These are phyloP conservation scores for Archips crataeganus DNA, from an alignment of 2,888 invertebrate genomes.

Conservation along the genomic window DNA sequence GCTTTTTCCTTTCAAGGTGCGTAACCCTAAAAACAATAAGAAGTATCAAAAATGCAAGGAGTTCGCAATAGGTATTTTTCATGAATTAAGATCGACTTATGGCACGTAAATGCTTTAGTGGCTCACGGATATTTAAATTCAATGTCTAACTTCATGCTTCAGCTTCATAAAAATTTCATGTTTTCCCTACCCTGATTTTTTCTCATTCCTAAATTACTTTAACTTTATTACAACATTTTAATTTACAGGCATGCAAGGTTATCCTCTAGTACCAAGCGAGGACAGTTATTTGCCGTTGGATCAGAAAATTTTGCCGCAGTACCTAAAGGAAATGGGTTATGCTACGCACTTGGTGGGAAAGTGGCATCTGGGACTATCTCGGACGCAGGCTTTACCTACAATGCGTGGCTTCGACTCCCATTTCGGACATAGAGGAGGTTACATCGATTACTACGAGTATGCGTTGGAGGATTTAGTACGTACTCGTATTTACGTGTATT, in stretches of 20 bases:
- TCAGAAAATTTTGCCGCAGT: constrained; percentile 85
- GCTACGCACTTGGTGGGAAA: constrained; percentile 92
- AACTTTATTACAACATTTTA: constrained; percentile 30
- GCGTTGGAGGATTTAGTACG: constrained; percentile 66
- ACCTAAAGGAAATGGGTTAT: constrained; percentile 89
- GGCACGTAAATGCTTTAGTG: neutral
- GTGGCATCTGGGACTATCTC: constrained; percentile 89
- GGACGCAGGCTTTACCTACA: constrained; percentile 87
- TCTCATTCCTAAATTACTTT: constrained; percentile 15
- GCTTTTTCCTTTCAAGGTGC: no score
- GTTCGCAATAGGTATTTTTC: neutral
- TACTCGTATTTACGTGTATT: constrained; percentile 46
- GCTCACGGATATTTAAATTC: neutral
- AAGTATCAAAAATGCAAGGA: no score
- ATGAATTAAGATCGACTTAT: constrained; percentile 1
- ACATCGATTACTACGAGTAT: constrained; percentile 91
- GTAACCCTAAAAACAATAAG: no score
- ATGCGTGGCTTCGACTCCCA: constrained; percentile 93
- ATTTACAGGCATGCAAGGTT: constrained; percentile 76
- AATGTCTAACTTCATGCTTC: neutral
- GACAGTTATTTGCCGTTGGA: constrained; percentile 74
- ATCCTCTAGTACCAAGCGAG: constrained; percentile 74
- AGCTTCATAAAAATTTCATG: neutral
- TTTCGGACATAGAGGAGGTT: constrained; percentile 94
- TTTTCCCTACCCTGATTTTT: neutral